Conservation (phyloP, 2,113 vertebrate genomes). For the Capricornis sumatraensis region DNA sequence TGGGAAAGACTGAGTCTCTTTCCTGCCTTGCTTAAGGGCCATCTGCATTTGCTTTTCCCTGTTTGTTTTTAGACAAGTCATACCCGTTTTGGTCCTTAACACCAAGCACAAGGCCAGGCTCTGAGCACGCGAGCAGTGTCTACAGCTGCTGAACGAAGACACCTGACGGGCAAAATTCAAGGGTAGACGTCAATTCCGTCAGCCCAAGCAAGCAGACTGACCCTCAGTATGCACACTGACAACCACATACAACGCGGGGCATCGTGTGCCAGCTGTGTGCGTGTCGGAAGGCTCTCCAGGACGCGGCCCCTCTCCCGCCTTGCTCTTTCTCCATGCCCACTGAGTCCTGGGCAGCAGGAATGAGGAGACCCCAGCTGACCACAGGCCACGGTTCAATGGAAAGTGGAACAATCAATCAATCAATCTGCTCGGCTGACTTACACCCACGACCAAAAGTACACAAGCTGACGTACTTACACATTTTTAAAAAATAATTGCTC, state of each 20-base stretch:
- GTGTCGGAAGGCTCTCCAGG: fast-evolving
- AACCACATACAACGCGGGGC: too few relatives aligned
- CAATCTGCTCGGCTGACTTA: background rate
- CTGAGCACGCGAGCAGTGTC: background rate
- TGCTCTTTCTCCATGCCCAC: background rate
- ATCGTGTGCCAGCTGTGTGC: fast-evolving
- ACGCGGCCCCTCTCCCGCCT: background rate
- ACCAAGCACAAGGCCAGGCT: background rate
- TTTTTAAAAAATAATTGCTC: background rate
- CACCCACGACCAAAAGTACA: background rate
- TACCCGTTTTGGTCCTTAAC: background rate
- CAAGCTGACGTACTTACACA: background rate
- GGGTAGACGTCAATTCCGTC: background rate
- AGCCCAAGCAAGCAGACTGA: background rate
- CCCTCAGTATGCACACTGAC: background rate
- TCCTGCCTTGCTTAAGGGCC: background rate
- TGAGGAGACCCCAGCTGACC: background rate
- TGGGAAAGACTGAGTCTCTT: background rate
- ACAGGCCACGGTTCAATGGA: background rate
- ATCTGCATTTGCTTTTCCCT: background rate
- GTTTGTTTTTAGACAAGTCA: background rate
- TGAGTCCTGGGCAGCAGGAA: background rate
- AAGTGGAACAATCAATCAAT: background rate
- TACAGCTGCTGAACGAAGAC: background rate
- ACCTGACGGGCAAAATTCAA: background rate